Base-by-base conservation (phyloP, 2,888 invertebrate species). In the Eupithecia insigniata region DNA sequence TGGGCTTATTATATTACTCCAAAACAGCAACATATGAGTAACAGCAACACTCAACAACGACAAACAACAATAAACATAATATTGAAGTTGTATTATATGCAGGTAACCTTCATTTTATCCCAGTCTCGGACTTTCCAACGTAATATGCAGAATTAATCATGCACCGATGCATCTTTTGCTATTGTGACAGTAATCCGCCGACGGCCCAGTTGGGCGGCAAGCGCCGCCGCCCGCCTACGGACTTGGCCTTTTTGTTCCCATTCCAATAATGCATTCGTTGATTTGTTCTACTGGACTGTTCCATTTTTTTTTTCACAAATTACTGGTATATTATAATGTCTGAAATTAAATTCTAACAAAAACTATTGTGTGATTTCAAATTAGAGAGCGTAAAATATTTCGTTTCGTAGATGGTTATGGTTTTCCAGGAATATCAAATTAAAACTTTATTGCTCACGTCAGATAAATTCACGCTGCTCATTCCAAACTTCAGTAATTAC, bases 101-200 rank as follows among this genome's bases (percentile, higher is more conserved):
- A 6, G 34, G 7, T 34, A 7, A 34, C 34, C 34, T 34, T n/a
- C n/a, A n/a, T n/a, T n/a, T n/a, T 58, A 22, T 28, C 16, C 58
- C n/a, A 58, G 16, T 58, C 58, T 55, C 36, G 5, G 16, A 16
- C 5, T 7, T 2, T 43, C 43, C 43, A 51, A 66, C 61, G 66
- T 66, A 60, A 58, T 66, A 66, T 71, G 28, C 60, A 71, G 67
- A 39, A 67, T 65, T 39, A 68, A 30, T n/a, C 5, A 58, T 62
- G 62, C 69, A 51, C 55, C 69, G 72, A 58, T 69, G 72, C 72
- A 69, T 69, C 61, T 69, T 69, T 69, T 62, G 67, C 61, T 51
- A 43, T 60, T 51, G 70, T 22, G 68, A 58, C 55, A 39, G 65
- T 69, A 69, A 65, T 64, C 61, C 46, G 28, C 69, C 62, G 46